Evolutionary conservation across 1,140 invertebrate genomes (phyloP).

Genomic region (Probaryconus sp.): DNA sequence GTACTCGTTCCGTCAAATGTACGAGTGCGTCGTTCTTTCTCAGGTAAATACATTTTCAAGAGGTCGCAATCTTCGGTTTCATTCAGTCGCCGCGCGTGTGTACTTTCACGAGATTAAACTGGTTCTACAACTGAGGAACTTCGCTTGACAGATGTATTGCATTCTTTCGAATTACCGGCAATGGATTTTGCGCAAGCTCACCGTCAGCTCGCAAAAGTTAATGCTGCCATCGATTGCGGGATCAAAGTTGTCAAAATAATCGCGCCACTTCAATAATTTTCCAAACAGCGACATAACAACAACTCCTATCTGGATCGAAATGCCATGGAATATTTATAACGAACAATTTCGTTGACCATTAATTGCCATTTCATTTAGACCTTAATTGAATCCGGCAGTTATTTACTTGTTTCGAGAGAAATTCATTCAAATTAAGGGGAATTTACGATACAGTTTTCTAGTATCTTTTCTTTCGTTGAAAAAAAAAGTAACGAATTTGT

Average conservation of each 20-base stretch:
- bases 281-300: too few relatives aligned
- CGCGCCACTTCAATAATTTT: background rate
- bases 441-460: too few relatives aligned
- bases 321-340: background rate
- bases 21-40: constrained; percentile 38
- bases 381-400: constrained; percentile 23
- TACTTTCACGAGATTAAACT: constrained; percentile 56
- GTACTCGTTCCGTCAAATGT: constrained; percentile 43
- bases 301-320: background rate
- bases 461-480: too few relatives aligned
- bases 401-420: constrained; percentile 12
- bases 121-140: constrained; percentile 32
- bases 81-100: constrained; percentile 42
- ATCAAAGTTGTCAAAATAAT: constrained; percentile 2
- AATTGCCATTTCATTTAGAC: constrained; percentile 38
- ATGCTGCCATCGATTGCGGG: constrained; percentile 1
- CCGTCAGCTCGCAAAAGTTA: background rate
- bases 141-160: constrained; percentile 32
- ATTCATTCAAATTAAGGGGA: constrained; percentile 20
- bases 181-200: constrained; percentile 23
- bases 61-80: constrained; percentile 44
- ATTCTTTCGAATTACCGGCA: constrained; percentile 40
- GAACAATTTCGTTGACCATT: constrained; percentile 2
- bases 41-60: constrained; percentile 47
- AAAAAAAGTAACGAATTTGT: too few relatives aligned